Evolutionary conservation across 2,888 invertebrate genomes (phyloP), one percentile per base, ranked within the genome.

Genomic region (Tolmerus cingulatus): DNA sequence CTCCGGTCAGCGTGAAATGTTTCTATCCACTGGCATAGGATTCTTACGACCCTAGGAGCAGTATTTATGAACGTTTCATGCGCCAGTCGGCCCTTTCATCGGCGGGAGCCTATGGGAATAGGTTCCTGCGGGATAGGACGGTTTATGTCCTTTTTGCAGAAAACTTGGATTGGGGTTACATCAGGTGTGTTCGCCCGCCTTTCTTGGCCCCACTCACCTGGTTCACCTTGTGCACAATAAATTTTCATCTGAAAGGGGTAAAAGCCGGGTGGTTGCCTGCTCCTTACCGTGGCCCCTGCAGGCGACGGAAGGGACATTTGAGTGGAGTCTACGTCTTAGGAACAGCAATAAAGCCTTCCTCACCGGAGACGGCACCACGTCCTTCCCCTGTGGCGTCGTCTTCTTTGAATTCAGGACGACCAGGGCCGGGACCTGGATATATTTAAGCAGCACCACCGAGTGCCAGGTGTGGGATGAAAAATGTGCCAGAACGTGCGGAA

Each of bases 381-480:
- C 19, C 57, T 23, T 23, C 57, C 27, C 27, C 23, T 66, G 66
- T 9, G 66, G 2, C 66, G 19, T 27, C 66, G 27, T 27, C 27
- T 66, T 66, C 23, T 66, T 27, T 66, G 66, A 66, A 66, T 23
- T 66, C 27, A 40, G 34, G 4, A 40, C 19, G 37, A 40, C 37
- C 19, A 40, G 9, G 66, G n/a, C 7, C 51, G 79, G 43, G 55
- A 57, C 9, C 43, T 19, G 74, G 85, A 74, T 30, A 74, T 27
- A 46, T 85, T 74, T 85, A 43, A 74, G 46, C 43, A 85, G 43
- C 74, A 9, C 16, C 30, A 81, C 30, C 46, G 81, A 81, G 40
- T 51, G 14, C 55, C 57, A 40, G 84, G 84, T 85, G 85, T 46
- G 84, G 46, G 74, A 14, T 84, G 34, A 84, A 82, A 82, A 57